Base-by-base conservation (phyloP, 2,113 vertebrate genomes). In the Castor canadensis region DNA sequence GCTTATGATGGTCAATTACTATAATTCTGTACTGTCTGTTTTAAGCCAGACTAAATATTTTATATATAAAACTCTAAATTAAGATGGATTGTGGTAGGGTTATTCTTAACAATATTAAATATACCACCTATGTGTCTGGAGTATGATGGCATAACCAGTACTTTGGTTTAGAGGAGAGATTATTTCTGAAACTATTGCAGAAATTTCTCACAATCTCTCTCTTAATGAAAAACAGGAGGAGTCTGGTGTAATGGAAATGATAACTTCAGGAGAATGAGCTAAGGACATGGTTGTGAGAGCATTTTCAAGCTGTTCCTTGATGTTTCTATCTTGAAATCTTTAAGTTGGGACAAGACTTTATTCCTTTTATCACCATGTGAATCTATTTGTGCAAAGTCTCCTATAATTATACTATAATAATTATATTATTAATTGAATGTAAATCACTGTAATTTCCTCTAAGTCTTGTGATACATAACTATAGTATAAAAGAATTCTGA, bases 51-150 rank as follows among this genome's bases (percentile, higher is more conserved):
- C 1, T 45, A 89, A 69, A 91, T 69, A 95, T 56, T 95, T 79
- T 64, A 71, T 15, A 71, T 9, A 45, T 52, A 38, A 77, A 92
- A 79, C 83, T 73, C 20, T 94, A 76, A 87, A 77, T 72, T 60
- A 69, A 91, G 92, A 87, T 71, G 79, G 5, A 28, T 92, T 88
- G 72, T 79, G 93, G 35, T 62, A 62, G 38, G 77, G 38, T 62
- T 76, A 81, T 32, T 86, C 22, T 60, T 85, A 67, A 88, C n/a
- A 67, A 93, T 88, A 81, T 47, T 94, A 85, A 94, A 47, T 67
- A 84, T 54, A 81, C 4, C 81, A 16, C 13, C 32, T 32, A 43
- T 13, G 5, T 72, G 8, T 66, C 54, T 76, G 35, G 52, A 93
- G 1, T 58, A 9, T 30, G 40, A 43, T 30, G 7, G 19, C 47